Conservation (phyloP, 1,140 invertebrate genomes). For the Papilio dardanus region DNA sequence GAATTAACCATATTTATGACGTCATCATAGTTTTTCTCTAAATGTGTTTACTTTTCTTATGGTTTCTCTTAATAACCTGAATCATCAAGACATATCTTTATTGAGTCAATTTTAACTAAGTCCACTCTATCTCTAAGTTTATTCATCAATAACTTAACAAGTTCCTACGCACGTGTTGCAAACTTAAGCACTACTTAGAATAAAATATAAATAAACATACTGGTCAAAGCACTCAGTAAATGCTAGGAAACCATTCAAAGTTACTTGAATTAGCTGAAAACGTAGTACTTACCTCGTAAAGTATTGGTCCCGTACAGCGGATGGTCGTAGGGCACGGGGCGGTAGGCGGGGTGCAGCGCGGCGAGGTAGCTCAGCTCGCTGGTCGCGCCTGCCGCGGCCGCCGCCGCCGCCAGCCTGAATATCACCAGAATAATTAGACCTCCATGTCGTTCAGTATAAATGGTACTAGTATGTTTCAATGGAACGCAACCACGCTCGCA, state of each 20-base stretch:
- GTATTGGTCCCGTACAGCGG: slow-evolving; percentile 74
- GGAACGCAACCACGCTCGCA: too few relatives aligned
- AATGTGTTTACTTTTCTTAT: too few relatives aligned
- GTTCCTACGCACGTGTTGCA: slow-evolving; percentile 6
- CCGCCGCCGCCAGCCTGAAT: slow-evolving; percentile 69
- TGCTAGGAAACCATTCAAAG: slow-evolving; percentile 19
- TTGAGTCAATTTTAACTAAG: neutral
- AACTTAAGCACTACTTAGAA: slow-evolving; percentile 24
- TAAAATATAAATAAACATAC: slow-evolving; percentile 16
- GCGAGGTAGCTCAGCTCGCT: slow-evolving; percentile 76
- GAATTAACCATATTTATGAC: too few relatives aligned
- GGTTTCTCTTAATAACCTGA: too few relatives aligned
- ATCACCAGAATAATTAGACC: neutral
- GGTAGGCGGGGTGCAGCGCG: slow-evolving; percentile 74
- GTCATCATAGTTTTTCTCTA: too few relatives aligned
- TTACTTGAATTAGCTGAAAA: slow-evolving; percentile 20
- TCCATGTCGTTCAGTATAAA: neutral
- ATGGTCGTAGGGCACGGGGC: slow-evolving; percentile 77
- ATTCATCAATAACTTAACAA: neutral
- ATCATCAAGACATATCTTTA: too few relatives aligned
- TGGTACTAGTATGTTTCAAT: neutral
- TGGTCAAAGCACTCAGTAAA: neutral
- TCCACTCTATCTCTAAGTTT: neutral
- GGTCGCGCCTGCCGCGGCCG: slow-evolving; percentile 71
- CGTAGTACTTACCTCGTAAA: slow-evolving; percentile 65